Evolutionary conservation across 1,140 invertebrate genomes (phyloP).

Genomic region (Drosophila repleta): DNA sequence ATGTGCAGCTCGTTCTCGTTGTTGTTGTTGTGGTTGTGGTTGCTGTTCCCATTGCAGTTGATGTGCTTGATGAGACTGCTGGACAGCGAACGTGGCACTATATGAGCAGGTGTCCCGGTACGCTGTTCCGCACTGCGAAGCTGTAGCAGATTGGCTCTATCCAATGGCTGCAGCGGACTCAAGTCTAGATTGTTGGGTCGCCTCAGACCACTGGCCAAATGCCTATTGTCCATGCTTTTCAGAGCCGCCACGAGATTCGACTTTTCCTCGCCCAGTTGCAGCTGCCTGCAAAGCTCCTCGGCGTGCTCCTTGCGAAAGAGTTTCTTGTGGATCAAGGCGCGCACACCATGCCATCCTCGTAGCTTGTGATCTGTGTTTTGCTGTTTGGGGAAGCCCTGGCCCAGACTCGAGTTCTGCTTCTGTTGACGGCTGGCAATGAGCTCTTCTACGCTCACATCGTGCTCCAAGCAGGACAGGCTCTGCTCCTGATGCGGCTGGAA

Average conservation of each 20-base stretch:
- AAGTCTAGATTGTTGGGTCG: constrained; percentile 80
- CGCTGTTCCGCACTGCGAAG: constrained; percentile 73
- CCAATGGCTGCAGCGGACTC: constrained; percentile 42
- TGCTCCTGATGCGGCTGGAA: constrained; percentile 75
- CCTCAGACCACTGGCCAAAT: constrained; percentile 18
- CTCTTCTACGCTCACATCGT: constrained; percentile 82
- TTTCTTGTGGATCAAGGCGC: constrained; percentile 80
- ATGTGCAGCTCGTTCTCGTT: constrained; percentile 66
- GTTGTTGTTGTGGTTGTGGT: constrained; percentile 48
- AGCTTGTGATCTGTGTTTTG: constrained; percentile 82
- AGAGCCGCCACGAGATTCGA: constrained; percentile 75
- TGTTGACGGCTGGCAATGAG: constrained; percentile 66
- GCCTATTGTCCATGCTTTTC: constrained; percentile 42
- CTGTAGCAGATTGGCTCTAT: constrained; percentile 47
- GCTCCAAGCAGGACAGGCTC: constrained; percentile 78
- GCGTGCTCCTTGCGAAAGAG: constrained; percentile 77
- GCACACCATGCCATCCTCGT: constrained; percentile 78
- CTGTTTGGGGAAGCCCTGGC: constrained; percentile 83
- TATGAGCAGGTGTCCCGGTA: constrained; percentile 69
- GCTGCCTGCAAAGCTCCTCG: constrained; percentile 60
- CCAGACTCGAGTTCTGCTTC: constrained; percentile 65
- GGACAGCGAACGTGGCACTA: constrained; percentile 75
- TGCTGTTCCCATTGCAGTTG: constrained; percentile 47
- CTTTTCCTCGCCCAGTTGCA: constrained; percentile 76
- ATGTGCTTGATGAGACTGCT: constrained; percentile 75